These are phyloP conservation scores for Perdita meconis DNA, from an alignment of 2,888 invertebrate genomes.

Conservation along the genomic window DNA sequence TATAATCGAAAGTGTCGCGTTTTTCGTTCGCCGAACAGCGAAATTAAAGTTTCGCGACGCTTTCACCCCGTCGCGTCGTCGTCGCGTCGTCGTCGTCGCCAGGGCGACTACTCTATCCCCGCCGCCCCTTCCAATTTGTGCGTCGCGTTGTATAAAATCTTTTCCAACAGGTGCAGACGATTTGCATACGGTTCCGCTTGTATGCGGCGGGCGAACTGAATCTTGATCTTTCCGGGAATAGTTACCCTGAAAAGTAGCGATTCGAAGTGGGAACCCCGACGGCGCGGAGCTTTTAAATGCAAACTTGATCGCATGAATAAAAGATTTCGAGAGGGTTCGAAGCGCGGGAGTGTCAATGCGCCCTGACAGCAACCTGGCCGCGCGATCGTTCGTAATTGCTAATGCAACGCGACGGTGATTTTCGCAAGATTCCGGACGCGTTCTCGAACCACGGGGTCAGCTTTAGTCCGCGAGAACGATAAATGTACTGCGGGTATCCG, in stretches of 20 bases:
- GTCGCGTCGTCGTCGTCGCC: too few relatives aligned
- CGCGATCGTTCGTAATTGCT: conserved; percentile 37
- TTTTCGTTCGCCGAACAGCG: conserved; percentile 9
- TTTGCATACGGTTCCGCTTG: conserved; percentile 29
- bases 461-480: neutral
- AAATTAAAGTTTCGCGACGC: neutral
- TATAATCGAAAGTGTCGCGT: conserved; percentile 34
- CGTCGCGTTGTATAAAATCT: conserved; percentile 19
- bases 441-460: neutral
- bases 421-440: neutral
- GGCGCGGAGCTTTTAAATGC: conserved; percentile 65
- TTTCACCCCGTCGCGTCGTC: neutral
- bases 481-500: neutral
- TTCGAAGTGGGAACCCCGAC: conserved; percentile 33
- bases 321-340: conserved; percentile 43
- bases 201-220: conserved; percentile 31
- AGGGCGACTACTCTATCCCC: neutral
- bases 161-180: neutral
- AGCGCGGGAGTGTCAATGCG: conserved; percentile 36
- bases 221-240: conserved; percentile 39
- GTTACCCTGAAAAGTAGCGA: conserved; percentile 38
- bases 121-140: neutral
- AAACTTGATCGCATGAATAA: conserved; percentile 65
- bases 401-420: conserved; percentile 23
- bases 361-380: conserved; percentile 30